phyloP scores from a whole-genome alignment of 2,888 invertebrate species.

The Thymelicus sylvestris region DNA sequence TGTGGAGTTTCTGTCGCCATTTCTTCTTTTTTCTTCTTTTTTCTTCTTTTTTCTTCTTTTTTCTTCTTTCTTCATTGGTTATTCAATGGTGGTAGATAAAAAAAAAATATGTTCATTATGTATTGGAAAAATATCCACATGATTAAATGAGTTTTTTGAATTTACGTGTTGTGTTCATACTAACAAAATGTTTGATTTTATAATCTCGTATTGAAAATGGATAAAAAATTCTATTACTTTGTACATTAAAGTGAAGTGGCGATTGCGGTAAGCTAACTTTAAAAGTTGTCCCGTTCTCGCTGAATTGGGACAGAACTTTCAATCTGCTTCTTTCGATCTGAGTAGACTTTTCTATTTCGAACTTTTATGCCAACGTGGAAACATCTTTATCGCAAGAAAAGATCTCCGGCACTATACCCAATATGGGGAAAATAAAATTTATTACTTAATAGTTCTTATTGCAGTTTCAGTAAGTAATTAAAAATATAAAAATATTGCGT shows the following conservation, averaged over 20 bases:
- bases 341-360: conserved; percentile 26
- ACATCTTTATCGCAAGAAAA: conserved; percentile 33
- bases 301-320: conserved; percentile 36
- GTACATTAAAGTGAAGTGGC: conserved; percentile 25
- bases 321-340: conserved; percentile 30
- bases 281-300: conserved; percentile 30
- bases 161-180: background rate
- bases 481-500: too few species aligned
- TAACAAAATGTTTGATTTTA: background rate
- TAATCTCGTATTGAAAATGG: background rate
- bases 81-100: too few species aligned
- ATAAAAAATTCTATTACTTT: conserved; percentile 4
- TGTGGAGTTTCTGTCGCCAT: too few species aligned
- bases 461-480: too few species aligned
- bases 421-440: too few species aligned
- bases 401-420: background rate
- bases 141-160: too few species aligned
- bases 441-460: too few species aligned
- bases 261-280: conserved; percentile 33
- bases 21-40: too few species aligned
- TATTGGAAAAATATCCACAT: too few species aligned
- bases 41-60: too few species aligned
- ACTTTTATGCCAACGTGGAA: conserved; percentile 23
- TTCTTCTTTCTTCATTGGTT: too few species aligned
- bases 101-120: too few species aligned